These are phyloP conservation scores for Lepus townsendii DNA, from an alignment of 2,797 vertebrate genomes.

Conservation along the genomic window DNA sequence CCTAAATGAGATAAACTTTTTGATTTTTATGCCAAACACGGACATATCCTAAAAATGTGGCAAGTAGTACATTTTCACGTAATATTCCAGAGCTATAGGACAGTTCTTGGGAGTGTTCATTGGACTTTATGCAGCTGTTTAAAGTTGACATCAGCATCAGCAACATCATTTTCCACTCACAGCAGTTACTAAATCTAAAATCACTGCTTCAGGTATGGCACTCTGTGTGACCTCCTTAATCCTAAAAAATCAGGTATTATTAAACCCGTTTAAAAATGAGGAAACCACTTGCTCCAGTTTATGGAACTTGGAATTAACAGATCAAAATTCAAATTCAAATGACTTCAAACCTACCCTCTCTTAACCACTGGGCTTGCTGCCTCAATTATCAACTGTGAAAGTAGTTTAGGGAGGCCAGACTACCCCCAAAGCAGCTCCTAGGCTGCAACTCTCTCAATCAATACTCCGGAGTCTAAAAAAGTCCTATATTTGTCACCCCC, in stretches of 20 bases:
- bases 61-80: conserved; percentile 21
- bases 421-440: background rate
- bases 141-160: conserved; percentile 36
- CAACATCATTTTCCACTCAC: conserved; percentile 4
- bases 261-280: background rate
- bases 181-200: conserved; percentile 14
- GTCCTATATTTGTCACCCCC: background rate
- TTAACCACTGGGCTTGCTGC: background rate
- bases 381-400: background rate
- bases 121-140: background rate
- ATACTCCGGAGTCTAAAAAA: background rate
- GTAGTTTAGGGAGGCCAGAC: conserved; percentile 2
- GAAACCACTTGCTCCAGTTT: background rate
- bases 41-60: conserved; percentile 22
- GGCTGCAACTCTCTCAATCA: background rate
- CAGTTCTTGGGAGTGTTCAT: background rate
- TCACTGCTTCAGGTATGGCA: conserved; percentile 34
- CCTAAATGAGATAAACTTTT: conserved; percentile 26
- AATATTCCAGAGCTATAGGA: background rate
- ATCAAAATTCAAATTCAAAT: background rate
- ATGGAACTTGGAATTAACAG: conserved; percentile 6
- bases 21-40: background rate
- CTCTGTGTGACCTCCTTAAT: background rate
- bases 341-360: conserved; percentile 1
- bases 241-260: background rate